These are phyloP conservation scores for Cheilosia urbana DNA, from an alignment of 2,888 invertebrate genomes.

Conservation along the genomic window DNA sequence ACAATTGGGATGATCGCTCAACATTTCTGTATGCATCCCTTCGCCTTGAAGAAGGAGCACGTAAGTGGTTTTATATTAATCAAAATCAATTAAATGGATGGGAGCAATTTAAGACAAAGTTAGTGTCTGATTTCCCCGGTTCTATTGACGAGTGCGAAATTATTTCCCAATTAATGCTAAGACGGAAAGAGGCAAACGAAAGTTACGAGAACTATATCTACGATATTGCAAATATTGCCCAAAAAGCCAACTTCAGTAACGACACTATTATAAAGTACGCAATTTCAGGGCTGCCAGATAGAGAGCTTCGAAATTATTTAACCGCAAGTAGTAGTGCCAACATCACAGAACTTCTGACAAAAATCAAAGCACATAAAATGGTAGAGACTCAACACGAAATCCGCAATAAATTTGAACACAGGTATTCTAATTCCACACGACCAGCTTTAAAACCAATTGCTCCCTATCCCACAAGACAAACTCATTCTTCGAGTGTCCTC, in stretches of 20 bases:
- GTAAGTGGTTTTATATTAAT: constrained; percentile 7
- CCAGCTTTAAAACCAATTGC: background rate
- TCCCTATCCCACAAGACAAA: background rate
- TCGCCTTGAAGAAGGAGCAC: constrained; percentile 25
- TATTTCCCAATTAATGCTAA: constrained; percentile 10
- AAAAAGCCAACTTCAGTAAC: constrained; percentile 1
- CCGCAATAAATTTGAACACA: constrained; percentile 6
- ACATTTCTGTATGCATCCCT: constrained; percentile 30
- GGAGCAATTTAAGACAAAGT: constrained; percentile 17
- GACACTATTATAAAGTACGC: constrained; percentile 21
- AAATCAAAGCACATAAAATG: constrained; percentile 6
- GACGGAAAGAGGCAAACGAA: constrained; percentile 33
- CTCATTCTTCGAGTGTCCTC: background rate
- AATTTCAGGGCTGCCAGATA: constrained; percentile 20
- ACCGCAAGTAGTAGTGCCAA: background rate
- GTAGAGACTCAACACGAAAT: background rate
- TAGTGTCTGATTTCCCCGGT: constrained; percentile 13
- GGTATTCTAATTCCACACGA: background rate
- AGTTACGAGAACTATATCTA: constrained; percentile 36
- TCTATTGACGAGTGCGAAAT: background rate
- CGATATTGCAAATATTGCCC: constrained; percentile 14
- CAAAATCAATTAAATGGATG: constrained; percentile 20
- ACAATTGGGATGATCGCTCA: constrained; percentile 31
- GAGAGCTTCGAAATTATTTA: constrained; percentile 4
- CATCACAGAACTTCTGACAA: constrained; percentile 10